Evolutionary conservation across 1,140 invertebrate genomes (phyloP).

Genomic region (Onthophagus taurus): DNA sequence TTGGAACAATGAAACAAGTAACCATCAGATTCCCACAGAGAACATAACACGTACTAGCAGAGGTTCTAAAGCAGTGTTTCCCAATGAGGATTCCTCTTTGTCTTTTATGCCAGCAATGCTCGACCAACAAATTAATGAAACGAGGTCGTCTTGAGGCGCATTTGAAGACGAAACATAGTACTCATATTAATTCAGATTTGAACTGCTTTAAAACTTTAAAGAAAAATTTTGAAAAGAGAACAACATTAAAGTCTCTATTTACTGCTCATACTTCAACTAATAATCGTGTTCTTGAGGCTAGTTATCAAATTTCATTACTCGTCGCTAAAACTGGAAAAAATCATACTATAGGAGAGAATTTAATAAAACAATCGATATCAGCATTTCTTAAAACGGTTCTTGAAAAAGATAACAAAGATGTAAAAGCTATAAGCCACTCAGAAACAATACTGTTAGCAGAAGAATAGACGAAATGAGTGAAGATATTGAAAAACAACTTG

Average conservation of each 20-base stretch:
- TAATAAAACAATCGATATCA: too few relatives aligned
- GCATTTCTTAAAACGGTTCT: too few relatives aligned
- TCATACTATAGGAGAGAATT: constrained; percentile 23
- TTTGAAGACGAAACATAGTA: constrained; percentile 18
- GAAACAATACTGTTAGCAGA: neutral
- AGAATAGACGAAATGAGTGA: too few relatives aligned
- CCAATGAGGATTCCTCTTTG: constrained; percentile 17
- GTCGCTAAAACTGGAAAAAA: constrained; percentile 12
- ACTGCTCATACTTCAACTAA: constrained; percentile 20
- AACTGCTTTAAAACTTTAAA: constrained; percentile 21
- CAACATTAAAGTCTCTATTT: constrained; percentile 21
- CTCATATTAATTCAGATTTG: constrained; percentile 23
- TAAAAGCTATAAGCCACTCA: neutral
- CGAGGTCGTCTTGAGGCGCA: constrained; percentile 17
- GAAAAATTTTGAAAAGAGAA: constrained; percentile 19
- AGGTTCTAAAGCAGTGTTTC: too few relatives aligned
- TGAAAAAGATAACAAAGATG: too few relatives aligned
- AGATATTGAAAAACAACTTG: neutral
- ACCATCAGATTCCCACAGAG: too few relatives aligned
- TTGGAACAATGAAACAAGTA: too few relatives aligned
- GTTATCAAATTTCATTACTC: constrained; percentile 16
- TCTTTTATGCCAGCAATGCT: constrained; percentile 23
- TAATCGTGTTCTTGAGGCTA: constrained; percentile 18
- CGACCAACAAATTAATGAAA: constrained; percentile 16
- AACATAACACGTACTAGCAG: too few relatives aligned